Evolutionary conservation across 2,797 vertebrate species (phyloP).

Genomic region (Nasua narica): DNA sequence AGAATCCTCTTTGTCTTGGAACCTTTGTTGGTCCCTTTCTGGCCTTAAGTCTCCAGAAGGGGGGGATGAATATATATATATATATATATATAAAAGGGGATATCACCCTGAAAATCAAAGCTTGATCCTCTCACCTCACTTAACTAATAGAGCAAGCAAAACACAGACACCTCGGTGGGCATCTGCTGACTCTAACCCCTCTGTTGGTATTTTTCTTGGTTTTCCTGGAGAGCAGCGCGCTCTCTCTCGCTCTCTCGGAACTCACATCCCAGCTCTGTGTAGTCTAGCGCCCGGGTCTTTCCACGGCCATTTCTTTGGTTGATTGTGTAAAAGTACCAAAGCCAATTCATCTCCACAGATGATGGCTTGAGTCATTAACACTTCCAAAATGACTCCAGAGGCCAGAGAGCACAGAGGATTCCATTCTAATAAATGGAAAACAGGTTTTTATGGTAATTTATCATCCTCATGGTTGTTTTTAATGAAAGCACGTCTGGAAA

Average conservation of each 20-base stretch:
- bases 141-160: neutral
- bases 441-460: neutral
- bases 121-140: neutral
- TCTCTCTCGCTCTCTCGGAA: neutral
- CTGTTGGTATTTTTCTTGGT: neutral
- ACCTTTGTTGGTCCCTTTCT: neutral
- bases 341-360: neutral
- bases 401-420: neutral
- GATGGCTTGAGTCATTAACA: neutral
- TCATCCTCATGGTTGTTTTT: constrained; percentile 6
- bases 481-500: constrained; percentile 31
- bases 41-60: neutral
- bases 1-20: neutral
- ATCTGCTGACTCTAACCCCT: neutral
- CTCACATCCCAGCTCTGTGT: neutral
- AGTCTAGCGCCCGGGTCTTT: neutral
- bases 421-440: neutral
- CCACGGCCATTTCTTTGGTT: neutral
- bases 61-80: rapidly evolving
- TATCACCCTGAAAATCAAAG: neutral
- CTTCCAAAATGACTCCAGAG: neutral
- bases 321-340: constrained; percentile 23
- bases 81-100: rapidly evolving
- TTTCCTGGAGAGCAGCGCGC: rapidly evolving
- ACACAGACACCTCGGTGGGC: neutral